Evolutionary conservation across 2,888 invertebrate genomes (phyloP).

Genomic region (Nycteola revayana): DNA sequence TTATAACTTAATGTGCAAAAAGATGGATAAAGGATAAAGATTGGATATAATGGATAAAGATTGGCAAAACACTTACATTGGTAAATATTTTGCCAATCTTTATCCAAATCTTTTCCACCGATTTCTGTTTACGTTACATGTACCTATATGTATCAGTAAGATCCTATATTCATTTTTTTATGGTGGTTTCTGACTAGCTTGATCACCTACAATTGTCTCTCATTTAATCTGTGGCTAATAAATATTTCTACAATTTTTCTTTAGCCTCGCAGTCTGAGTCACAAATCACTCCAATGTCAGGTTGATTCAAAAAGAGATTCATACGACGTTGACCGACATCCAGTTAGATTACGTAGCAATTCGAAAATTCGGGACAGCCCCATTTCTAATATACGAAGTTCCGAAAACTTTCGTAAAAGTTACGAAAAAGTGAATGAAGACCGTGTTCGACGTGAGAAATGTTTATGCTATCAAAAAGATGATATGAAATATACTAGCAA

Average conservation of each 20-base stretch:
- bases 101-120: too few species aligned
- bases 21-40: too few species aligned
- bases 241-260: conserved; percentile 17
- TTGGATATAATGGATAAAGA: too few species aligned
- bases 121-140: too few species aligned
- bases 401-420: conserved; percentile 42
- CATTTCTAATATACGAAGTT: conserved; percentile 48
- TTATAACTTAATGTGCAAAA: too few species aligned
- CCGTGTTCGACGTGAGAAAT: conserved; percentile 38
- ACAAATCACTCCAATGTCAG: conserved; percentile 72
- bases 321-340: conserved; percentile 44
- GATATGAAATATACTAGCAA: conserved; percentile 48
- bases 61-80: too few species aligned
- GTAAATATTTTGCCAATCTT: too few species aligned
- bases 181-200: too few species aligned
- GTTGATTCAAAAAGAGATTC: conserved; percentile 39
- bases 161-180: too few species aligned
- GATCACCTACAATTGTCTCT: too few species aligned
- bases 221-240: neutral
- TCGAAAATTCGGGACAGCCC: conserved; percentile 47
- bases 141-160: too few species aligned
- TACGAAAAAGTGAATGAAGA: conserved; percentile 19
- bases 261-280: conserved; percentile 60
- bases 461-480: conserved; percentile 41
- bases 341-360: conserved; percentile 38